Evolutionary conservation across 1,140 invertebrate genomes (phyloP), one percentile per base, ranked within the genome.

Genomic region (Macrostomum lignano): DNA sequence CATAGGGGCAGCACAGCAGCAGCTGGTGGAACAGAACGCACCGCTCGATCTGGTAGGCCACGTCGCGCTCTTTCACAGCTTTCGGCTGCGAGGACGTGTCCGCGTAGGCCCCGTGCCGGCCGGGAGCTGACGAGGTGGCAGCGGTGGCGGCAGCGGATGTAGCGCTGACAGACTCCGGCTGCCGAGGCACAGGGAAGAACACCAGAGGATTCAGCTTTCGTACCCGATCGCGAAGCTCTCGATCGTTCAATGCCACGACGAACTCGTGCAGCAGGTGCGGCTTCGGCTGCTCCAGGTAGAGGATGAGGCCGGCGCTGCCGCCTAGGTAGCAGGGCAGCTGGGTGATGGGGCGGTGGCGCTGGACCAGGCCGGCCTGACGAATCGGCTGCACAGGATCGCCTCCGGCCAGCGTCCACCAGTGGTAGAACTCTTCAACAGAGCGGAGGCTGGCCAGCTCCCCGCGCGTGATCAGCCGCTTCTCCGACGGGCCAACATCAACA

Each of bases 321-420:
- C n/a, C n/a, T n/a, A 25, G 21, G 45, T 45, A 65, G 61, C 52
- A 56, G 4, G 65, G 61, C 17, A 66, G 37, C 4, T 63, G 49
- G 28, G 59, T 49, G 21, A 67, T 52, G 9, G 65, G 55, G 7
- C 64, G 64, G 36, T 55, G 55, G 3, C 53, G 55, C 40, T 75
- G 68, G 17, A 86, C 74, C 3, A 88, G 60, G 3, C 77, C 79
- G 54, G 82, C 75, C 49, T 74, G 76, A 45, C 77, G 79, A 7
- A 94, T 60, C 51, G 84, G 77, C 9, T 68, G 60, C 36, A 76
- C 71, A 25, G 86, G 72, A 61, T 93, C 81, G 1, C 82, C 82
- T 20, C 84, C 84, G 15, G 82, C 74, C 28, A 93, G 55, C 47
- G 77, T 73, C 86, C 86, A 94, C 45, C 82, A 67, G 56, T 88